Conservation (phyloP, 2,113 vertebrate genomes). For the Pluvianellus socialis region DNA sequence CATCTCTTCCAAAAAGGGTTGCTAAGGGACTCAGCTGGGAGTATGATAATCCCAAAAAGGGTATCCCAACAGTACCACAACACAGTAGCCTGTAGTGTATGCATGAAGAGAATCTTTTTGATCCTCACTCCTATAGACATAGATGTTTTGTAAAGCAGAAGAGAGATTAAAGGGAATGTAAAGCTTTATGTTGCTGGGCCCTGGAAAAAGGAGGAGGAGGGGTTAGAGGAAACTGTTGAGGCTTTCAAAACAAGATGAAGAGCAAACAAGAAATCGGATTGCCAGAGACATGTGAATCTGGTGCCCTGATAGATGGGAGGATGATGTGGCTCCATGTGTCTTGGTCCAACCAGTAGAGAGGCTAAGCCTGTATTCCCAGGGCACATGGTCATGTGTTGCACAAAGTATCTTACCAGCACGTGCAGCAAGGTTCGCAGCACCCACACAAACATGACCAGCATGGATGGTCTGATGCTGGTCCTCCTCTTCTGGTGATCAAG, state of each 20-base stretch:
- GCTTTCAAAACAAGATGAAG: not conserved
- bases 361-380: not conserved
- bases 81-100: not conserved
- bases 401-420: not conserved
- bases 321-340: not conserved
- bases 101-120: not conserved
- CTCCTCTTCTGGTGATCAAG: not conserved
- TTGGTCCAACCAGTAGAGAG: not conserved
- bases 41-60: not conserved
- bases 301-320: not conserved
- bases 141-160: not conserved
- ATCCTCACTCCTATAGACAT: not conserved
- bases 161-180: not conserved
- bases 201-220: not conserved
- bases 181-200: not conserved
- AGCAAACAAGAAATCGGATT: not conserved
- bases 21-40: not conserved
- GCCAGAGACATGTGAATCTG: not conserved
- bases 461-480: not conserved
- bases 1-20: not conserved
- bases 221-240: not conserved
- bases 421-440: not conserved
- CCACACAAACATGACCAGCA: not conserved
- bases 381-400: fast-evolving
- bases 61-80: not conserved